Base-by-base conservation (phyloP, 2,797 vertebrate species). In the Arctocebus calabarensis region DNA sequence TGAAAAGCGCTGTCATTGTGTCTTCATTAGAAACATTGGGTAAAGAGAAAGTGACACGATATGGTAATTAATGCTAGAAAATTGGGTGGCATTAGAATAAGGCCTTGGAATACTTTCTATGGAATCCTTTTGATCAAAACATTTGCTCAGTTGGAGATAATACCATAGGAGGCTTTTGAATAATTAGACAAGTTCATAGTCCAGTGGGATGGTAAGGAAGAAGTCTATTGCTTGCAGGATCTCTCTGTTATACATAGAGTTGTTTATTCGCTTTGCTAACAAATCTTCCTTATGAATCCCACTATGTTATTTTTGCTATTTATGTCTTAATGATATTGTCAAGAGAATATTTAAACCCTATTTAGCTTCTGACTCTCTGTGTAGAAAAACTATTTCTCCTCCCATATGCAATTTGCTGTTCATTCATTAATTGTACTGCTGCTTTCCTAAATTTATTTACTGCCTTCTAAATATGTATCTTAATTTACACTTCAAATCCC, bases 401-500 rank as follows among this genome's bases (percentile, higher is more conserved):
- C 88, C 71, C 90, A 82, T 66, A 91, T 90, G 74, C 62, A 97
- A 95, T 96, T 95, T 96, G 96, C 85, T 92, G 88, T 92, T 93
- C 91, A 90, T 97, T 96, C 91, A 94, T 96, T 97, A 97, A 96
- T 95, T 96, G 87, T 93, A 70, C 84, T 68, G 34, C 74, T 90
- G 74, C 93, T 96, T 96, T 95, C 48, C 40, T 11, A 90, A 93
- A 90, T 95, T 97, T 98, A 97, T 98, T 97, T 97, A 97, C 94
- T 93, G 95, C 96, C 94, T 95, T 96, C 96, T 97, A 97, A 97
- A 97, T 97, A 97, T 79, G 88, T 98, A 95, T 94, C 92, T 90
- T 96, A 86, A 75, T 78, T 88, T 93, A 89, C 8, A 79, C 90
- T 85, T 96, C 79, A 75, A 84, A 90, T 84, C 93, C 87, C 88